These are phyloP conservation scores for Nymphalis urticae DNA, from an alignment of 2,888 invertebrate species.

Conservation along the genomic window DNA sequence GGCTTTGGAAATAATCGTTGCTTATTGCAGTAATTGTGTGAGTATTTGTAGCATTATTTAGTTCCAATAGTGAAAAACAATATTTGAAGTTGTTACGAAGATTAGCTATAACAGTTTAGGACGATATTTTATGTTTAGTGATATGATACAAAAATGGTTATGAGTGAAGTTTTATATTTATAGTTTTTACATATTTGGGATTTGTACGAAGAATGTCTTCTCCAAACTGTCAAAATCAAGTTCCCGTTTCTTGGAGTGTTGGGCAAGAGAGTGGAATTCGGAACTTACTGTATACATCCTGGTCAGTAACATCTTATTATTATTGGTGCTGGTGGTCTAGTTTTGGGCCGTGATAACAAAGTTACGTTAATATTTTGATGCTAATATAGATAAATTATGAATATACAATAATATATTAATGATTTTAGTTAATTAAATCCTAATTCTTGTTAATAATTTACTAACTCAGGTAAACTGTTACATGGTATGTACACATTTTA, in stretches of 20 bases:
- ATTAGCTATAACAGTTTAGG: too few relatives aligned
- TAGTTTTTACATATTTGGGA: conserved; percentile 83
- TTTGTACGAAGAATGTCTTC: conserved; percentile 78
- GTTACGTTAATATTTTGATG: too few relatives aligned
- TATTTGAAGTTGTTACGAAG: too few relatives aligned
- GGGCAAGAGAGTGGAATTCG: conserved; percentile 82
- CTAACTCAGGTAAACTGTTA: too few relatives aligned
- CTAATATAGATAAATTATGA: too few relatives aligned
- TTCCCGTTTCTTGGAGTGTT: conserved; percentile 81
- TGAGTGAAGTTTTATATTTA: conserved; percentile 30
- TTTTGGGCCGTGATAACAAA: too few relatives aligned
- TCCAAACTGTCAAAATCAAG: conserved; percentile 79
- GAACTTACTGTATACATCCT: conserved; percentile 77
- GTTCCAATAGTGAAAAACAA: too few relatives aligned
- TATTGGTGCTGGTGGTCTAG: background rate
- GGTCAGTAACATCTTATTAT: conserved; percentile 47
- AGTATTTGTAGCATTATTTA: conserved; percentile 44
- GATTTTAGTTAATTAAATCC: too few relatives aligned
- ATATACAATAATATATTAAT: too few relatives aligned
- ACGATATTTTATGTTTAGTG: background rate
- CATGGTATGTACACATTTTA: too few relatives aligned
- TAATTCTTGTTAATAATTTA: too few relatives aligned
- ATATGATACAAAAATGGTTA: background rate
- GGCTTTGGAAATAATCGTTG: conserved; percentile 71
- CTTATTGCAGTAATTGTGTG: conserved; percentile 81